Conservation (phyloP, 1,140 invertebrate species). For the Pectinophora gossypiella region DNA sequence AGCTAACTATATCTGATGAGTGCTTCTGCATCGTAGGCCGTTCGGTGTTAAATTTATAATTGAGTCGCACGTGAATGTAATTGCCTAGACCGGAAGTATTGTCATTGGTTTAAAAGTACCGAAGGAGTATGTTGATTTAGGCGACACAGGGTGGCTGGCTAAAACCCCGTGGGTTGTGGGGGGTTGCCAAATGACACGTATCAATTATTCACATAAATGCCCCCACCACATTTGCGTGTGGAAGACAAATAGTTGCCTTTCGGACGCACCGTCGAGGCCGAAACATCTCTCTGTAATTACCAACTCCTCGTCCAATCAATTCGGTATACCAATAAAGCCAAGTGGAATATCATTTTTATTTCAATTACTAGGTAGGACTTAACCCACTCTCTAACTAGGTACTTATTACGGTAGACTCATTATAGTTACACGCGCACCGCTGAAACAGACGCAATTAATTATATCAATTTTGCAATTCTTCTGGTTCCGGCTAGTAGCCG, state of each 20-base stretch:
- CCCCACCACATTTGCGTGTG: conserved; percentile 68
- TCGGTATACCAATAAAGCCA: conserved; percentile 6
- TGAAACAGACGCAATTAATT: too few relatives aligned
- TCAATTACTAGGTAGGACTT: neutral
- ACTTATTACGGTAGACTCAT: too few relatives aligned
- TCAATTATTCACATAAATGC: conserved; percentile 71
- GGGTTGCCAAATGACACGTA: conserved; percentile 73
- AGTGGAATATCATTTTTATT: conserved; percentile 1
- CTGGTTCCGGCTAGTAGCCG: too few relatives aligned
- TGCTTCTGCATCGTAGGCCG: neutral
- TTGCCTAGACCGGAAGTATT: neutral
- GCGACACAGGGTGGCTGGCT: conserved; percentile 33
- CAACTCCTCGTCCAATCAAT: conserved; percentile 20
- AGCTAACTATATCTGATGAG: too few relatives aligned
- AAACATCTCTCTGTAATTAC: conserved; percentile 51
- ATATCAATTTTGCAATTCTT: too few relatives aligned
- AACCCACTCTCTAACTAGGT: neutral
- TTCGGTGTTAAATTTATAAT: too few relatives aligned
- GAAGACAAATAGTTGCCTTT: conserved; percentile 56
- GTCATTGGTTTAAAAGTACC: neutral
- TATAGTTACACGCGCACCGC: too few relatives aligned
- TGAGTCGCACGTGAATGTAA: neutral
- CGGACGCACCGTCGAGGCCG: conserved; percentile 40
- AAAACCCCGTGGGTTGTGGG: conserved; percentile 22
- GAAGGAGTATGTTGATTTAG: conserved; percentile 26